These are phyloP conservation scores for Lepidostoma basale DNA, from an alignment of 1,140 invertebrate species.

Conservation along the genomic window DNA sequence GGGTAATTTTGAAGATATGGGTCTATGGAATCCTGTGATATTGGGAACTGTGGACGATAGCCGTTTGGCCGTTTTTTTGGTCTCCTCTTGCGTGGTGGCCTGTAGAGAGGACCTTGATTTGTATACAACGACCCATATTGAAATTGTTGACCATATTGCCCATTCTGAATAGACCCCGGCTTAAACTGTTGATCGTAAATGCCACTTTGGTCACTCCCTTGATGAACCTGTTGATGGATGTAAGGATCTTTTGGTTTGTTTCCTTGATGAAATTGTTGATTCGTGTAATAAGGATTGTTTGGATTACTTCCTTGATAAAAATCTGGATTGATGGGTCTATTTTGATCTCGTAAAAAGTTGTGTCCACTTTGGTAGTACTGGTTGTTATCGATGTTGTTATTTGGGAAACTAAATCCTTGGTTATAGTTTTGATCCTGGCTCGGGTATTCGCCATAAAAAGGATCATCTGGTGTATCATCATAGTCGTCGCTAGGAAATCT, in stretches of 20 bases:
- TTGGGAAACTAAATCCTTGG: conserved; percentile 3
- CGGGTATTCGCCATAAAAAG: conserved; percentile 12
- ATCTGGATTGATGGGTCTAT: not conserved
- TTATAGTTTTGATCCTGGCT: conserved; percentile 12
- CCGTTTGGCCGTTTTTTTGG: conserved; percentile 33
- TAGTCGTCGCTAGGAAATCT: conserved; percentile 33
- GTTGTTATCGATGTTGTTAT: conserved; percentile 1
- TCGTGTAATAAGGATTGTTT: not conserved
- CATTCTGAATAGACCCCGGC: not conserved
- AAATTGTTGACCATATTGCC: conserved; percentile 5
- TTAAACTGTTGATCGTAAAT: not conserved
- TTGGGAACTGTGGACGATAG: conserved; percentile 18
- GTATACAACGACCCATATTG: not conserved
- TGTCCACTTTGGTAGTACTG: not conserved
- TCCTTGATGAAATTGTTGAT: not conserved
- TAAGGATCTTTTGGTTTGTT: too few species aligned
- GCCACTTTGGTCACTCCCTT: not conserved
- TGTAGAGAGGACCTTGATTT: conserved; percentile 19
- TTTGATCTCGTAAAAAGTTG: conserved; percentile 1
- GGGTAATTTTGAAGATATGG: conserved; percentile 32
- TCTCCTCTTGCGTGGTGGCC: conserved; percentile 26
- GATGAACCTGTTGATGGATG: not conserved
- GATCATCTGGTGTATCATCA: conserved; percentile 10
- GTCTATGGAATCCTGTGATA: conserved; percentile 14
- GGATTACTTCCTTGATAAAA: too few species aligned